Base-by-base conservation (phyloP, 2,888 invertebrate species). In the Lithophane semibrunnea region DNA sequence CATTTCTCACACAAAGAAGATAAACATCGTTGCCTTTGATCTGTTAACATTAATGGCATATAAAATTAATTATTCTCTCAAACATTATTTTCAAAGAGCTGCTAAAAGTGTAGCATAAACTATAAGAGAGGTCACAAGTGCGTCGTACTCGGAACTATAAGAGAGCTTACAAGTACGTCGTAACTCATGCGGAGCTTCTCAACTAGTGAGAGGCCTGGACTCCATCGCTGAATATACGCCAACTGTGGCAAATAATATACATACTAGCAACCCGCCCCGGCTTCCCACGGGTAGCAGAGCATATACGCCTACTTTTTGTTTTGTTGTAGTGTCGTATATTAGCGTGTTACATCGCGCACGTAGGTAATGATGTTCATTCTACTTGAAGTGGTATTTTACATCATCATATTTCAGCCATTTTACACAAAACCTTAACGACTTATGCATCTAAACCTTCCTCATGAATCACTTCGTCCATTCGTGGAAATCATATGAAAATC, bases 21-120 rank as follows among this genome's bases (percentile, higher is more conserved):
- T 52, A 64, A 66, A 76, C 29, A 72, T 58, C 37, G 37, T 21
- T 71, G 60, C 54, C 74, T 84, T 83, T 84, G 86, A 86, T 72
- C 60, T 44, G 18, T 47, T 66, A 16, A 77, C 61, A 85, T 83
- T 56, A 70, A 83, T 66, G 61, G 68, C 60, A 29, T 7, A n/a
- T 66, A 67, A 63, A 71, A 82, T 77, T 56, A 61, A 77, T 77
- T 60, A 64, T 85, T 66, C n/a, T 49, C 18, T 72, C 37, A n/a
- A 78, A 72, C 82, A 66, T 72, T 78, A 83, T 69, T 83, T 85
- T 84, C 74, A 86, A 84, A 79, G 75, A 73, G 56, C 24, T 63
- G 68, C 63, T 63, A 70, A 78, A 70, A 75, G 47, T 29, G 71
- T 56, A 56, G 68, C 21, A 44, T 65, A 67, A 85, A 78, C 72